Evolutionary conservation across 2,888 invertebrate genomes (phyloP).

Genomic region (Raillietiella orientalis): DNA sequence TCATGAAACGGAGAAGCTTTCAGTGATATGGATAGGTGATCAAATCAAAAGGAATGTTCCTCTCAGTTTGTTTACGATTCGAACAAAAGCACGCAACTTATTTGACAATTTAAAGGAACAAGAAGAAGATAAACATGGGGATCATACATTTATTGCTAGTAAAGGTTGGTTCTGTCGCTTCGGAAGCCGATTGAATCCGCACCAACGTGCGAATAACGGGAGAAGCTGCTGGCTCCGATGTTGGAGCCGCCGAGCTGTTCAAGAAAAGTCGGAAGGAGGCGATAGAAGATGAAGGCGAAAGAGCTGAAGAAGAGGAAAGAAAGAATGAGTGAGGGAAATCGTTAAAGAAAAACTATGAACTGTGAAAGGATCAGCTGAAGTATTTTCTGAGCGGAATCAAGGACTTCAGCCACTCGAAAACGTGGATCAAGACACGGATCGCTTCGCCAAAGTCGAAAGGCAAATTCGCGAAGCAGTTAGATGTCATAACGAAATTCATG

Average conservation of each 20-base stretch:
- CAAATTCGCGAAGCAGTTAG: no score
- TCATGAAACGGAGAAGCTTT: neutral
- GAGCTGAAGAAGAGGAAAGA: no score
- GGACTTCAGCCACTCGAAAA: no score
- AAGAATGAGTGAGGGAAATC: no score
- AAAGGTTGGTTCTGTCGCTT: conserved; percentile 2
- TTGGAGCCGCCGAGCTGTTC: conserved; percentile 1
- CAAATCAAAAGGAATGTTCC: neutral
- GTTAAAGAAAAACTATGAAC: no score
- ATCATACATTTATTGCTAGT: conserved; percentile 1
- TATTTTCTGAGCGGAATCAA: no score
- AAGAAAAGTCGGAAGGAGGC: neutral
- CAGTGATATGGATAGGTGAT: neutral
- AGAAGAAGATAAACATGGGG: neutral
- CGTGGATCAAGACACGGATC: no score
- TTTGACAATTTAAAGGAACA: neutral
- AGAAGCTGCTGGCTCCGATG: conserved; percentile 3
- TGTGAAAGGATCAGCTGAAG: no score
- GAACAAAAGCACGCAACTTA: neutral
- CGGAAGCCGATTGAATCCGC: neutral
- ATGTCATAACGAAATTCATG: no score
- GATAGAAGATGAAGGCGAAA: conserved; percentile 3
- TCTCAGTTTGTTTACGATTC: neutral
- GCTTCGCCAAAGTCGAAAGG: no score
- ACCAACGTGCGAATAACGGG: conserved; percentile 1